These are phyloP conservation scores for Bombus superbus DNA, from an alignment of 1,140 invertebrate species.

Conservation along the genomic window DNA sequence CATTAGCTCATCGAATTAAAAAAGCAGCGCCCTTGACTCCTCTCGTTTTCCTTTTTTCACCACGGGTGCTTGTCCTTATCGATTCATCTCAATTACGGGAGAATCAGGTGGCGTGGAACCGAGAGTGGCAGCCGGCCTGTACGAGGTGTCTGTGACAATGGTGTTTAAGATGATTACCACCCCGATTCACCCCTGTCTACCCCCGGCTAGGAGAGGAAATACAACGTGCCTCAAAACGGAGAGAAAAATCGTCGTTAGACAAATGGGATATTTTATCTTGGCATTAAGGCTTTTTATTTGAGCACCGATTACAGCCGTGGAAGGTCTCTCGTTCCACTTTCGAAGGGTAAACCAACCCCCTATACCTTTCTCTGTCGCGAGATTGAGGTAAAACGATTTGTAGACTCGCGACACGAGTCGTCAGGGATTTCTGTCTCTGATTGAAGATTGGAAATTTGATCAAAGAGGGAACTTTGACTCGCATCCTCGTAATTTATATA, in stretches of 20 bases:
- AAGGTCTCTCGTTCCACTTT: constrained; percentile 62
- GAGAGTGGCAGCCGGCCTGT: constrained; percentile 37
- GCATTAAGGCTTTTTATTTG: constrained; percentile 81
- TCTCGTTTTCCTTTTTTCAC: constrained; percentile 13
- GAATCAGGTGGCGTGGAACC: constrained; percentile 74
- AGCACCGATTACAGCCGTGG: constrained; percentile 74
- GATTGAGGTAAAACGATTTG: constrained; percentile 80
- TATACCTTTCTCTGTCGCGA: constrained; percentile 57
- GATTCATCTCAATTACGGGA: constrained; percentile 78
- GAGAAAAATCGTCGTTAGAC: constrained; percentile 81
- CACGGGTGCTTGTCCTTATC: constrained; percentile 53
- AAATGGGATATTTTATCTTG: constrained; percentile 82
- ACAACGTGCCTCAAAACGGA: constrained; percentile 31
- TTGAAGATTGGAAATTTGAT: background rate
- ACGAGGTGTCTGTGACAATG: constrained; percentile 72
- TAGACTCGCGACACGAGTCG: constrained; percentile 68
- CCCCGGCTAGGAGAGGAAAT: constrained; percentile 37
- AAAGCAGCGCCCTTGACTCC: constrained; percentile 34
- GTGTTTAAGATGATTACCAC: constrained; percentile 81
- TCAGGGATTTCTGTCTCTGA: constrained; percentile 64
- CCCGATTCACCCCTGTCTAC: constrained; percentile 56
- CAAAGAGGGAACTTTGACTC: constrained; percentile 20
- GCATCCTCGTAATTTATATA: background rate
- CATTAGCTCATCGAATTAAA: constrained; percentile 60
- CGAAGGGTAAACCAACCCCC: constrained; percentile 39